Base-by-base conservation (phyloP, 2,888 invertebrate genomes). In the Sminthurides aquaticus region DNA sequence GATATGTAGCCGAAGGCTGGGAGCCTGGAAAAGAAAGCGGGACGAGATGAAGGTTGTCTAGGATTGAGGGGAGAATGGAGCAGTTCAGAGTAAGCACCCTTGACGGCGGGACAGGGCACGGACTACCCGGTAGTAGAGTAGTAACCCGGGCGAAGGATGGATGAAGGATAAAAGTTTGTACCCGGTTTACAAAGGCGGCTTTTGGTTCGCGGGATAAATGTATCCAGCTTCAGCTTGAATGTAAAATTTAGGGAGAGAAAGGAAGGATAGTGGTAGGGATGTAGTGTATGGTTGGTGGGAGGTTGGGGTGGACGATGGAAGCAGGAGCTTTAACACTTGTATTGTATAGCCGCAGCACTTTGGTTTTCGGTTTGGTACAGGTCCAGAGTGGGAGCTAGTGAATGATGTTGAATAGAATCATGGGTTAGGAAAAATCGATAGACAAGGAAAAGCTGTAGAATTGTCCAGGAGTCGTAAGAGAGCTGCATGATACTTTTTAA, bases 371-470 rank as follows among this genome's bases (percentile, higher is more conserved):
- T n/a, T n/a, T n/a, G n/a, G n/a, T n/a, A n/a, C n/a, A n/a, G n/a
- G n/a, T n/a, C n/a, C n/a, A n/a, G n/a, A n/a, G n/a, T n/a, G n/a
- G n/a, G n/a, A 28, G 2, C 29, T 26, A 20, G 2, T 11, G 57
- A 52, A 22, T 52, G n/a, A 22, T 52, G 25, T n/a, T n/a, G 60
- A 52, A 58, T 29, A 22, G 26, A 29, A 58, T n/a, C 15, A 5
- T 3, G n/a, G n/a, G 57, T 20, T 27, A 49, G n/a, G 49, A 57
- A 57, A 62, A 57, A 63, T 63, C 63, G 63, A 63, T 63, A 57
- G 57, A 63, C 57, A 63, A 57, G 63, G 57, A 57, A 57, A 57
- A 57, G 63, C 63, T 29, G 20, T 25, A 18, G 25, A 22, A 22
- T n/a, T n/a, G n/a, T n/a, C n/a, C n/a, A n/a, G 20, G 52, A 52